Evolutionary conservation across 2,797 vertebrate genomes (phyloP), one percentile per base, ranked within the genome.

Genomic region (Fistularia commersonii): DNA sequence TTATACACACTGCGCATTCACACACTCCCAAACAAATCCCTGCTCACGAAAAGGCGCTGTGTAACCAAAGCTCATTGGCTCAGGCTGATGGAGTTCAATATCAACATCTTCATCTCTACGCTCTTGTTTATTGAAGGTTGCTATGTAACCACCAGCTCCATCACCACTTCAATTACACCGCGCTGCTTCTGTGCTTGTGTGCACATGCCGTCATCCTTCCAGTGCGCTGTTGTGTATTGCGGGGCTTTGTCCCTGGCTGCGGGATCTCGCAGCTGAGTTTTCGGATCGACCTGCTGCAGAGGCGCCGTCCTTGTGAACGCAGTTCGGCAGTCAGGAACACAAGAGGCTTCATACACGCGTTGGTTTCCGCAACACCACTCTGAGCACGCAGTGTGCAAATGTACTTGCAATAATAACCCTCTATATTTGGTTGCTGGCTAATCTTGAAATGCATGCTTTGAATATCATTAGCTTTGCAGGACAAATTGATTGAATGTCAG

Each of bases 81-180:
- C 23, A 23, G 23, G 23, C 23, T 23, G 23, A 23, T 23, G 23
- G 23, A 23, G 23, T 23, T 64, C 57, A 48, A 56, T 66, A 68
- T 73, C 61, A 37, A n/a, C n/a, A 53, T 47, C 60, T 55, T 63
- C 50, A 69, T 64, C 54, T 60, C 57, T 40, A 47, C 34, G 37
- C 39, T 0, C 8, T 38, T 77, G 67, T 61, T 74, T 68, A 72
- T 69, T 74, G 51, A 51, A 42, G 56, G 76, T 76, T 79, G 70
- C 68, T 61, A 62, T 46, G 74, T 49, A 63, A 80, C 77, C 60
- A 49, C 32, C 43, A 49, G 46, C 36, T 39, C 12, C 41, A 41
- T 60, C 33, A 63, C 46, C 48, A 38, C 36, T 43, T 44, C 41
- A 57, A 14, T 51, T 44, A 41, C 41, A 33, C 42, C 46, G 5